These are phyloP conservation scores for Drosophila hydei DNA, from an alignment of 1,140 invertebrate species.

Conservation along the genomic window DNA sequence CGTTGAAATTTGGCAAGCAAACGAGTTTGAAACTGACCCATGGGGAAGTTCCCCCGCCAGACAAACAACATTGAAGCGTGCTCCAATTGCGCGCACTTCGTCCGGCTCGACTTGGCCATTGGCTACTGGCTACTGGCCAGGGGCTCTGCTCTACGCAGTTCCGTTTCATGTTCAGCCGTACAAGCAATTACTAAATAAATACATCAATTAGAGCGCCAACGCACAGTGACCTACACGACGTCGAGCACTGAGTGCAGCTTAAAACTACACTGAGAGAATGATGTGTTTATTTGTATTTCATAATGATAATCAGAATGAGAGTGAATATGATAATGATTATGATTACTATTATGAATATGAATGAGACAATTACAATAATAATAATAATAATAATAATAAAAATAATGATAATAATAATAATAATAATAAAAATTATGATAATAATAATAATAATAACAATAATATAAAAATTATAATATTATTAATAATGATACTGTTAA, in stretches of 20 bases:
- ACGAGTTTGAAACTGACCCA: constrained; percentile 48
- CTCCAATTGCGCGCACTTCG: constrained; percentile 35
- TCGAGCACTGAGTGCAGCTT: constrained; percentile 19
- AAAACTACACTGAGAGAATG: neutral
- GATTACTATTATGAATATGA: neutral
- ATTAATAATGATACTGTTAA: too few species aligned
- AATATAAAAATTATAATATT: neutral
- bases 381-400: neutral
- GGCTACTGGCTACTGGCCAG: neutral
- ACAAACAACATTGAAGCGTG: constrained; percentile 29
- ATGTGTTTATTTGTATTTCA: neutral
- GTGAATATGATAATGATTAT: neutral
- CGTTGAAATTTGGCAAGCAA: constrained; percentile 42
- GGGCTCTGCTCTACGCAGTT: constrained; percentile 41
- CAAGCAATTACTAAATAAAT: constrained; percentile 67
- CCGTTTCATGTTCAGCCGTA: constrained; percentile 57
- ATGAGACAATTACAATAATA: neutral
- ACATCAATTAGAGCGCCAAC: constrained; percentile 78
- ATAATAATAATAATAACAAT: too few species aligned
- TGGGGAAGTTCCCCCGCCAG: constrained; percentile 63
- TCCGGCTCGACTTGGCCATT: neutral
- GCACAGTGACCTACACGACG: constrained; percentile 74
- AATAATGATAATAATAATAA: neutral
- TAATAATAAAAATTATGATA: neutral
- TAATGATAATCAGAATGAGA: too few species aligned